Evolutionary conservation across 2,797 vertebrate species (phyloP).

Genomic region (Myiotriccus ornatus): DNA sequence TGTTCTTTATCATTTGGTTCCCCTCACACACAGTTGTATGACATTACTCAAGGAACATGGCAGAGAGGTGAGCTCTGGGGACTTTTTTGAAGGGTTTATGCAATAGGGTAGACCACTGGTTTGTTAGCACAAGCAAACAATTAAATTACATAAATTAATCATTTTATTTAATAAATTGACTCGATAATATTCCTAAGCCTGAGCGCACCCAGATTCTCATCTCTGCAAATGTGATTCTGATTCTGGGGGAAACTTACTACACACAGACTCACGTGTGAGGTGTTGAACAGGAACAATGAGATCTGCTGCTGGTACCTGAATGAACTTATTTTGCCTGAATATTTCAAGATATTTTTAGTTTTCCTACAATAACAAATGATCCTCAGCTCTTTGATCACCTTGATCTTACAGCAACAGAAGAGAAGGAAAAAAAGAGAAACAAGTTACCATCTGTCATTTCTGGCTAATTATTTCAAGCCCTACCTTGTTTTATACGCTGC

Average conservation of each 20-base stretch:
- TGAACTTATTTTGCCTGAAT: not conserved
- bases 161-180: not conserved
- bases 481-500: slow-evolving; percentile 11
- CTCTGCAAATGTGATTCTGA: not conserved
- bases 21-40: not conserved
- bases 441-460: slow-evolving; percentile 32
- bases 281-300: not conserved
- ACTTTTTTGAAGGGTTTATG: not conserved
- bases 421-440: not conserved
- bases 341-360: slow-evolving; percentile 47
- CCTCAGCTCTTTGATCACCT: slow-evolving; percentile 35
- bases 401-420: not conserved
- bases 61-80: not conserved
- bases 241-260: not conserved
- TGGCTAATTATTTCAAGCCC: slow-evolving; percentile 27
- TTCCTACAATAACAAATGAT: slow-evolving; percentile 21
- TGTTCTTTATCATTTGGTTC: not conserved
- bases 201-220: not conserved
- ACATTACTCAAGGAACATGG: not conserved
- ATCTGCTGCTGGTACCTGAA: not conserved
- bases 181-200: not conserved
- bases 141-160: not conserved
- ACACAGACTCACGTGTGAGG: not conserved
- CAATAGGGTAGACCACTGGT: not conserved
- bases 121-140: not conserved